phyloP scores from a whole-genome alignment of 1,140 invertebrate species.

The Oryctes rhinoceros region DNA sequence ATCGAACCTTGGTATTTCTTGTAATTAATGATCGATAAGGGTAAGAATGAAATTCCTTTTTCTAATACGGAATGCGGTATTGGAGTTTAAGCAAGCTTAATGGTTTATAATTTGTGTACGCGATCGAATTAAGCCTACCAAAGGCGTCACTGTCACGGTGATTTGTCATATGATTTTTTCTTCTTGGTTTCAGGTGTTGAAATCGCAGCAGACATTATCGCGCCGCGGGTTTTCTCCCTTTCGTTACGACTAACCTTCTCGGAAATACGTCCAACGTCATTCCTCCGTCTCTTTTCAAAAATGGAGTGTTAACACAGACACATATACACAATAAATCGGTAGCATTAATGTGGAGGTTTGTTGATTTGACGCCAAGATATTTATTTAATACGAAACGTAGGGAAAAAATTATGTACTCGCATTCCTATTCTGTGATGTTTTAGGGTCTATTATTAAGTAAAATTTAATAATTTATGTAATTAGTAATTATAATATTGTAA shows the following conservation, averaged over 20 bases:
- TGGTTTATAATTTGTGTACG: too few relatives aligned
- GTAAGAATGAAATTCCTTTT: too few relatives aligned
- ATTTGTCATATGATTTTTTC: background rate
- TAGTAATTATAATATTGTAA: conserved; percentile 20
- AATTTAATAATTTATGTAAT: conserved; percentile 34
- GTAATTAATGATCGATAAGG: too few relatives aligned
- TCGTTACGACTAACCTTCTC: conserved; percentile 14
- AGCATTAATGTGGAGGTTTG: conserved; percentile 40
- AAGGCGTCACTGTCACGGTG: background rate
- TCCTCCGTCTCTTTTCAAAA: conserved; percentile 44
- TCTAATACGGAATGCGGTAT: too few relatives aligned
- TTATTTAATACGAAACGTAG: conserved; percentile 30
- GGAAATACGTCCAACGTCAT: conserved; percentile 6
- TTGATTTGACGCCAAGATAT: conserved; percentile 40
- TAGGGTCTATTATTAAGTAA: conserved; percentile 32
- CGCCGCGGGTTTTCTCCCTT: background rate
- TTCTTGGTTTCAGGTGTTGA: too few relatives aligned
- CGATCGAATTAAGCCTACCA: too few relatives aligned
- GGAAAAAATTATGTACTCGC: conserved; percentile 39
- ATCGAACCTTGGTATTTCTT: too few relatives aligned
- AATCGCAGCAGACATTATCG: background rate
- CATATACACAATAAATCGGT: conserved; percentile 38
- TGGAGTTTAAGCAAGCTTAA: too few relatives aligned
- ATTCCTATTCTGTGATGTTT: conserved; percentile 33
- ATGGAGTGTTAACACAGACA: conserved; percentile 45